Evolutionary conservation across 2,888 invertebrate species (phyloP), one percentile per base, ranked within the genome.

Genomic region (Apodemia zela): DNA sequence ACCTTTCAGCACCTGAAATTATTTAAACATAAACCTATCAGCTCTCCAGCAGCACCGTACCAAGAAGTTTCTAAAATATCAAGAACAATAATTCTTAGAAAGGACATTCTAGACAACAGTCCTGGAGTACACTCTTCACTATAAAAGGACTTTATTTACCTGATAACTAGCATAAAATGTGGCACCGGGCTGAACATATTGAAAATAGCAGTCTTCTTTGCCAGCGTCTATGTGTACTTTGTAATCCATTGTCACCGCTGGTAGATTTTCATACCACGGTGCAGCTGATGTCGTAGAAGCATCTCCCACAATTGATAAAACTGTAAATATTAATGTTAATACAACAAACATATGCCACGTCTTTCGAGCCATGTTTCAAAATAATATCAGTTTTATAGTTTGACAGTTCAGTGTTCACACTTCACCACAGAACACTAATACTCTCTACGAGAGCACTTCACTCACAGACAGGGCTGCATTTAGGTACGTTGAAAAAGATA

Each of bases 201-300:
- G 98, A 84, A 94, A 98, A 87, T 98, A 98, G 87, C 98, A 98
- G 79, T 98, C 98, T 87, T 98, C 98, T 74, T 92, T 92, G 65
- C 98, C 98, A n/a, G 98, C 97, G 76, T 97, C 97, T 68, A 98
- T 95, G 85, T 98, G 97, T 45, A 98, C 96, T 89, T 98, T 98
- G 82, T 98, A 98, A 81, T 98, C 98, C 96, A 98, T 97, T 2
- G 97, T 97, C 42, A 98, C 97, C 11, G 98, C 98, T 13, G 98
- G 98, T 64, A 97, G 86, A 72, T 95, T 95, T 84, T 97, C 97
- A 82, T 97, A 97, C 96, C 96, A 97, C 80, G 96, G 96, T 73
- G 93, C 92, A 47, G 94, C 93, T 15, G 93, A 82, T 69, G 93
- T 78, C 7, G 93, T 85, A 68, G 93, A 78, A 72, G 85, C 89